Evolutionary conservation across 2,888 invertebrate species (phyloP), one percentile per base, ranked within the genome.

Genomic region (Acleris literana): DNA sequence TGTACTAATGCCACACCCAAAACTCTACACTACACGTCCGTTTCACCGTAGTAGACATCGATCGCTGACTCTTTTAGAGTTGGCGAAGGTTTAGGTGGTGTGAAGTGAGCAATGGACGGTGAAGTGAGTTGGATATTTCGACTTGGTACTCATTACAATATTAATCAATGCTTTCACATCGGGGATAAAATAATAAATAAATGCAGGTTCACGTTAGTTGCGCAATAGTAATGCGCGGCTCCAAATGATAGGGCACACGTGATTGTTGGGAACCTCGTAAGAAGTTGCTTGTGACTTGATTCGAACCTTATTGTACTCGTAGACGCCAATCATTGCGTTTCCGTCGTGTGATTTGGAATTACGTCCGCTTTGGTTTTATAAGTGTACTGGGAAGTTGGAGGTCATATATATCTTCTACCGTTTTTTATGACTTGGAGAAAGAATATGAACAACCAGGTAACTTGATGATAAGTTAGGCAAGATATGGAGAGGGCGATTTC

Each of bases 81-180:
- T 5, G 3, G 6, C 20, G 3, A n/a, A 2, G 7, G 7, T 20
- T 55, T n/a, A 3, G 25, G 5, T 13, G 61, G 54, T 54, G 48
- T 64, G 61, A 25, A 64, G 11, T 9, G 22, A 3, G 52, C 5
- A 43, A 5, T 16, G 17, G 43, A 7, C 16, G n/a, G 7, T 43
- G 1, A 6, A 5, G 39, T n/a, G 9, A 13, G 55, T 20, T 68
- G 79, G 72, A 72, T 68, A 16, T 46, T 7, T 1, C n/a, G 46
- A 46, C 17, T 76, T 74, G 77, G 81, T 78, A 80, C 86, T 90
- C 88, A 90, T 90, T 89, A 89, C 82, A 87, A 87, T 89, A 89
- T 89, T 89, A 90, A 89, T 90, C 85, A 88, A 87, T 86, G 86
- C 83, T 81, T 77, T 85, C 84, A 83, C 82, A 84, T 85, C 71